Base-by-base conservation (phyloP, 2,113 vertebrate species). In the Larimichthys crocea region DNA sequence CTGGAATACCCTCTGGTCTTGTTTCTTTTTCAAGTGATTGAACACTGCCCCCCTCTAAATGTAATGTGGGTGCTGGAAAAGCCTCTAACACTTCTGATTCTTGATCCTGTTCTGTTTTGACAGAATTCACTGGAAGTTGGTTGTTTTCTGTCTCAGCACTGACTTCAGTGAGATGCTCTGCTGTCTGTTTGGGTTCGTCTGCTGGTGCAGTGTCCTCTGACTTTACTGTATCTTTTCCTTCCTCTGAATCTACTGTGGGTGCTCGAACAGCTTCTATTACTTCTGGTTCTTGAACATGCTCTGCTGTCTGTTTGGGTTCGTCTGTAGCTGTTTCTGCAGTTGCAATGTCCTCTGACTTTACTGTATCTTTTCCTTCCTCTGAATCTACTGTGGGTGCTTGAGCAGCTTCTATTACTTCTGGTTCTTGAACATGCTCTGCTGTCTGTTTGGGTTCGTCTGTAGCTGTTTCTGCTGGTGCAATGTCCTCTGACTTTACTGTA, bases 101-200 rank as follows among this genome's bases (percentile, higher is more conserved):
- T 50, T 62, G 5, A 50, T 31, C 22, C 9, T 68, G 17, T 29
- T 67, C 56, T 22, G 6, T 55, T 60, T 14, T 48, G 16, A 31
- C 29, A 44, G 11, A 53, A 19, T 74, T 24, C n/a, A 9, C 11
- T 44, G 68, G 19, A 68, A 40, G 20, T 29, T 92, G 70, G 77
- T 85, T 68, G 59, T 85, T 60, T 66, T 79, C 80, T 80, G 48
- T 31, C 50, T 88, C 60, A 74, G 66, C 16, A 22, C 22, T 76
- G 50, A 35, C 46, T 72, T 88, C 24, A 59, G 22, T 74, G 31
- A 67, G 42, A 29, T 59, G 5, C 12, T 74, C 63, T 10, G 10
- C 60, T 80, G 12, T 20, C 22, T 11, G 53, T 49, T 83, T 66
- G 6, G 29, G 31, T 87, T 86, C 80, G 55, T 86, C 67, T 63